These are phyloP conservation scores for Latrodectus hesperus DNA, from an alignment of 2,888 invertebrate genomes.

Conservation along the genomic window DNA sequence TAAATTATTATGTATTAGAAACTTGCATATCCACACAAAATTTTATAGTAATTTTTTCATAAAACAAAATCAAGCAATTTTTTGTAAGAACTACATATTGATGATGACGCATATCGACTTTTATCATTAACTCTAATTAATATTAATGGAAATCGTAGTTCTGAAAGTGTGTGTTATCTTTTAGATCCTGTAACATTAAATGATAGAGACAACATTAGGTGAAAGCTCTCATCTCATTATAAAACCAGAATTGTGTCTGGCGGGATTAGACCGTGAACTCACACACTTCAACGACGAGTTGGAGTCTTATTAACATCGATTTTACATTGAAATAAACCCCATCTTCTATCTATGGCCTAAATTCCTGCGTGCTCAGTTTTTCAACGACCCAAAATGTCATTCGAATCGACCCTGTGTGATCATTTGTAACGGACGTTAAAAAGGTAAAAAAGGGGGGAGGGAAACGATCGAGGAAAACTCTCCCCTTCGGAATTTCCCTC, in stretches of 20 bases:
- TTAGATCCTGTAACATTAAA: too few relatives aligned
- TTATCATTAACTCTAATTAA: too few relatives aligned
- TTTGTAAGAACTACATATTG: too few relatives aligned
- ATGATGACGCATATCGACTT: too few relatives aligned
- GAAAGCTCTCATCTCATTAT: too few relatives aligned
- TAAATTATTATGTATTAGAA: too few relatives aligned
- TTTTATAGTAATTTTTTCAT: too few relatives aligned
- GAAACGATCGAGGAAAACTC: neutral
- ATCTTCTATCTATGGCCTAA: conserved; percentile 23
- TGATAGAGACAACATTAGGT: too few relatives aligned
- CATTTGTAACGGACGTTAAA: conserved; percentile 65
- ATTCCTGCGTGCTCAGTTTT: conserved; percentile 56
- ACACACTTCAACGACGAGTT: neutral
- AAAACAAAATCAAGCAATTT: too few relatives aligned
- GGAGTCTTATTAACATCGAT: neutral
- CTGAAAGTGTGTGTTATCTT: too few relatives aligned
- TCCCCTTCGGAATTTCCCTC: neutral
- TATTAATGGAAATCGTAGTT: too few relatives aligned
- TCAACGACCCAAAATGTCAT: conserved; percentile 57
- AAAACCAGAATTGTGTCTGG: neutral
- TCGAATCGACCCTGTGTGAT: conserved; percentile 23
- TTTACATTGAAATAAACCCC: conserved; percentile 18
- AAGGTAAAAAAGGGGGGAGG: conserved; percentile 16
- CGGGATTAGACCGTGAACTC: neutral
- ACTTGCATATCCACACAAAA: too few relatives aligned